Conservation (phyloP, 2,113 vertebrate genomes). For the Hyperoodon ampullatus region DNA sequence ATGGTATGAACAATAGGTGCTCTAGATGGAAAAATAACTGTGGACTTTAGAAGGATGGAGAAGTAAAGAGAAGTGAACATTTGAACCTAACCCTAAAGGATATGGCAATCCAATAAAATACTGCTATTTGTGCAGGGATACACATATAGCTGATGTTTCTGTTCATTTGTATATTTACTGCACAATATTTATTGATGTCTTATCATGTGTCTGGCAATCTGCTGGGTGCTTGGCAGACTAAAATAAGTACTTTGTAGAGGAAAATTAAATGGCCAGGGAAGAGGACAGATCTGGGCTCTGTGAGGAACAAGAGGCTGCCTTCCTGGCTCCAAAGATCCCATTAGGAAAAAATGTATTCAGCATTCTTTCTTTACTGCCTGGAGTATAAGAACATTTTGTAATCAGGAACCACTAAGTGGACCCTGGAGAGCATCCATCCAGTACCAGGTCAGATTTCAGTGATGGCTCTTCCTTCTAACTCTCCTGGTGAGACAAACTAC, state of each 20-base stretch:
- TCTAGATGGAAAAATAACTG: not conserved
- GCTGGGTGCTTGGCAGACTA: not conserved
- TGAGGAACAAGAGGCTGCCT: constrained; percentile 7
- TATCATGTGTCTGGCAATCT: not conserved
- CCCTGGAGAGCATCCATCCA: constrained; percentile 17
- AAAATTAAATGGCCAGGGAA: constrained; percentile 17
- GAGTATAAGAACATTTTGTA: constrained; percentile 47
- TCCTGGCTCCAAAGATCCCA: constrained; percentile 29
- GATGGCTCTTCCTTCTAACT: not conserved
- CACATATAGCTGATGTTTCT: not conserved
- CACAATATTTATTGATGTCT: not conserved
- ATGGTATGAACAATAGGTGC: not conserved
- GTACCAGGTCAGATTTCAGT: constrained; percentile 18
- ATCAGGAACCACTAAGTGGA: constrained; percentile 33
- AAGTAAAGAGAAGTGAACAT: not conserved
- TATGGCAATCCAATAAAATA: not conserved
- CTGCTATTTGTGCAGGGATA: not conserved
- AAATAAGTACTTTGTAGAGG: not conserved
- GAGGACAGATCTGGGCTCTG: not conserved
- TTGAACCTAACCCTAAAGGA: not conserved
- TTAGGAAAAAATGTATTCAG: constrained; percentile 14
- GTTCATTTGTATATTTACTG: not conserved
- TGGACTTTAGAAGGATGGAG: not conserved
- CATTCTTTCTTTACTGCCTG: constrained; percentile 22
- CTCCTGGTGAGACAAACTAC: not conserved